Base-by-base conservation (phyloP, 2,113 vertebrate species). In the Camelus dromedarius region DNA sequence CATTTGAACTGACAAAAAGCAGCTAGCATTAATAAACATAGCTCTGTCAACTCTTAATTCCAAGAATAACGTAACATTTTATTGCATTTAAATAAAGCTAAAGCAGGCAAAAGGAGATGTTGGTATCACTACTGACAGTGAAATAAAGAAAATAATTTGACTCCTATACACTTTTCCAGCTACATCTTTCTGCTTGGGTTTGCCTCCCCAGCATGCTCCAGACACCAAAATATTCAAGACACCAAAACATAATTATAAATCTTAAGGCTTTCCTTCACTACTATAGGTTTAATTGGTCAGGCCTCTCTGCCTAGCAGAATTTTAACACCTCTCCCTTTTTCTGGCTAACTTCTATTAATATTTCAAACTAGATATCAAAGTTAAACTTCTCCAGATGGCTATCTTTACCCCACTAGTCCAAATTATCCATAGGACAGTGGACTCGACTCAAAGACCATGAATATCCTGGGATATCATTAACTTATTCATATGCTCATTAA, bases 171-270 rank as follows among this genome's bases (percentile, higher is more conserved):
- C 1, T 18, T 84, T n/a, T 52, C 48, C 4, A 8, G 24, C 3
- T 4, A 1, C 5, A 3, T 28, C 18, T 46, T 58, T 46, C 42
- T 76, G 7, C 8, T 42, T 2, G 8, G 1, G 42, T 6, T 8
- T 26, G 7, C 5, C n/a, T 56, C 20, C 3, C 14, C 4, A n/a
- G 3, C 5, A 8, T 2, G 32, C 28, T 84, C 38, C 30, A 73
- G 3, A 69, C 1, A 15, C 5, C 42, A 70, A 24, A 52, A 70
- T 70, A 5, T 35, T 35, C 52, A 56, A 1, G 77, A 62, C 3
- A 9, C 8, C 54, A 81, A 20, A 38, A 70, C 58, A 4, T 50
- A 93, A 66, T 54, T 1, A 24, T n/a, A 6, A 28, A 79, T n/a
- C 4, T 9, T 72, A 77, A 75, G 28, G 2, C 3, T 90, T 64